Evolutionary conservation across 2,888 invertebrate genomes (phyloP).

Genomic region (Drosophila ezoana): DNA sequence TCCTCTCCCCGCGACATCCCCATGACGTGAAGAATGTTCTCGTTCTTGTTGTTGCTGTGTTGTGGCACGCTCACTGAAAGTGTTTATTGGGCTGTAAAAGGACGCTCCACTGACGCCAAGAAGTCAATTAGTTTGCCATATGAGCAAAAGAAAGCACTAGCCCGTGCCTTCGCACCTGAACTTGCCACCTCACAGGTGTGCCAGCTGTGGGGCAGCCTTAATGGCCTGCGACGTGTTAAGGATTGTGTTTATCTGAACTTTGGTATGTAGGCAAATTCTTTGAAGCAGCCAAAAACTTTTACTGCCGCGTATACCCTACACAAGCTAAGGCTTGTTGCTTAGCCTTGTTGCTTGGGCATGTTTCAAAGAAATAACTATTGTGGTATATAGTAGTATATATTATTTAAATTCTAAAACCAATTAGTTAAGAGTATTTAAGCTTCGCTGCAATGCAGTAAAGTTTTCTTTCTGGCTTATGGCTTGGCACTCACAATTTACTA

Average conservation of each 20-base stretch:
- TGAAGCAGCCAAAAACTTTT: constrained; percentile 8
- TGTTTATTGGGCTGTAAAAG: constrained; percentile 76
- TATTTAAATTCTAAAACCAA: no score
- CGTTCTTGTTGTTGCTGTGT: constrained; percentile 25
- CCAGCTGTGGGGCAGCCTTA: constrained; percentile 3
- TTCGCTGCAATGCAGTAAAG: background rate
- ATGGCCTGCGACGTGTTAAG: constrained; percentile 18
- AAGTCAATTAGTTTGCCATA: constrained; percentile 72
- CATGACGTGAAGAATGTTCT: constrained; percentile 35
- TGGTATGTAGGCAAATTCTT: constrained; percentile 8
- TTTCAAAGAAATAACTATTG: no score
- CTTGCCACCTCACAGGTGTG: background rate
- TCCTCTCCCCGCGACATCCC: constrained; percentile 13
- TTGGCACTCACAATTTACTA: constrained; percentile 5
- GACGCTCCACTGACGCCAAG: constrained; percentile 59
- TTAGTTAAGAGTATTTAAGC: background rate
- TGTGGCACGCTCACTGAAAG: constrained; percentile 56
- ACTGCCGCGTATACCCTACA: constrained; percentile 5
- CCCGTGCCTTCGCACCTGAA: no score
- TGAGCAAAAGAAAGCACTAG: constrained; percentile 22
- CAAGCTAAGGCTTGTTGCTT: background rate
- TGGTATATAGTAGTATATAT: no score
- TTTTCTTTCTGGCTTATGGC: constrained; percentile 5
- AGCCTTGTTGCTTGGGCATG: no score
- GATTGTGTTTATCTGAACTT: constrained; percentile 27